Evolutionary conservation across 2,888 invertebrate species (phyloP).

Genomic region (Leucophora obtusa): DNA sequence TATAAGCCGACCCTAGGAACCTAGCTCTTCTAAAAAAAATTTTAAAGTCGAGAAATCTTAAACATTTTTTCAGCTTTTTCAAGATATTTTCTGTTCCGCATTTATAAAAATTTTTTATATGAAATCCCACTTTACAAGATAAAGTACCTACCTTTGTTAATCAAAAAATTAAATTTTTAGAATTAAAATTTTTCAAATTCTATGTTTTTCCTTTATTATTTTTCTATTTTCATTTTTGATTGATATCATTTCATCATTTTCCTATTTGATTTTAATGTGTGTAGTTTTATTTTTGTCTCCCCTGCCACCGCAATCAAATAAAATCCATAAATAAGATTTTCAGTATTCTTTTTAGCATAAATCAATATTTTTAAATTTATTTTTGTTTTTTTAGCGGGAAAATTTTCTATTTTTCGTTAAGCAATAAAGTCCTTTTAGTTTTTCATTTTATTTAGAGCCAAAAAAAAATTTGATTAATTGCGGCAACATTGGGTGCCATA

Average conservation of each 20-base stretch:
- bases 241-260: conserved; percentile 63
- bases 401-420: conserved; percentile 49
- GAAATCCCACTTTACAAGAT: too few species aligned
- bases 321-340: conserved; percentile 50
- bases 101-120: too few species aligned
- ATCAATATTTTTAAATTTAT: conserved; percentile 59
- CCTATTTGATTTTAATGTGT: conserved; percentile 58
- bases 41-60: too few species aligned
- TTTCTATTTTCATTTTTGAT: conserved; percentile 43
- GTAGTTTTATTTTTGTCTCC: conserved; percentile 35
- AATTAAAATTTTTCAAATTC: too few species aligned
- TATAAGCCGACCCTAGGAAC: too few species aligned
- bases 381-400: conserved; percentile 51
- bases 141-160: too few species aligned
- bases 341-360: conserved; percentile 49
- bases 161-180: too few species aligned
- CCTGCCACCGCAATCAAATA: conserved; percentile 25
- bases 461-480: conserved; percentile 59
- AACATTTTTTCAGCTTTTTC: too few species aligned
- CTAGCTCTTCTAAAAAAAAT: too few species aligned
- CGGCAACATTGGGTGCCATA: conserved; percentile 63
- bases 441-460: conserved; percentile 44
- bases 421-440: conserved; percentile 33
- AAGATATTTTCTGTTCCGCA: too few species aligned
- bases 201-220: neutral